Evolutionary conservation across 2,797 vertebrate species (phyloP).

Genomic region (Arctocebus calabarensis): DNA sequence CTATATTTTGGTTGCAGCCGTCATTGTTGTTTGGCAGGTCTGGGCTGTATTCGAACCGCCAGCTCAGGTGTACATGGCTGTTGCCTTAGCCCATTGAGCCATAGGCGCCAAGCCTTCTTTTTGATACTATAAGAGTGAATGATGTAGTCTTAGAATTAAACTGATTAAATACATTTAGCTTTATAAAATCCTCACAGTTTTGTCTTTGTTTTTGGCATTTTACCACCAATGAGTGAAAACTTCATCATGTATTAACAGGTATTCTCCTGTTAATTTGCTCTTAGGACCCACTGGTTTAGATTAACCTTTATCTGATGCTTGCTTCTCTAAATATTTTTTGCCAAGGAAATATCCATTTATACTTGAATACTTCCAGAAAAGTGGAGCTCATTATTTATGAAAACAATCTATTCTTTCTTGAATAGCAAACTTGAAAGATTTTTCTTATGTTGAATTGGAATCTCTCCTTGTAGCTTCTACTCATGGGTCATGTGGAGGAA

Average conservation of each 20-base stretch:
- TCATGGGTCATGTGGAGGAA: neutral
- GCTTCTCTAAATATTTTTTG: constrained; percentile 40
- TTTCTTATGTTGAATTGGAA: neutral
- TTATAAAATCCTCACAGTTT: constrained; percentile 35
- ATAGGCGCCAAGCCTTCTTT: too few species aligned
- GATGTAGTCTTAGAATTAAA: constrained; percentile 39
- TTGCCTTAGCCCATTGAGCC: too few species aligned
- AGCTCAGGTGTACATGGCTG: too few species aligned
- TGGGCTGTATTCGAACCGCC: too few species aligned
- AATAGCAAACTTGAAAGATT: neutral
- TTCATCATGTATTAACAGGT: neutral
- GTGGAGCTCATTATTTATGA: neutral
- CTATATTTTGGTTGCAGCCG: too few species aligned
- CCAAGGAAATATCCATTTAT: constrained; percentile 25
- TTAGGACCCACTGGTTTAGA: constrained; percentile 45
- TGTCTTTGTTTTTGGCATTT: constrained; percentile 15
- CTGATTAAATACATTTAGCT: constrained; percentile 8
- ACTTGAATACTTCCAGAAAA: constrained; percentile 16
- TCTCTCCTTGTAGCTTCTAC: neutral
- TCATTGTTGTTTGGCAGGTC: too few species aligned
- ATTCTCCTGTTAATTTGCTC: neutral
- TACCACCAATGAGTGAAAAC: neutral
- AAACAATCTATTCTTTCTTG: constrained; percentile 1
- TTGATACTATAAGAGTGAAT: neutral
- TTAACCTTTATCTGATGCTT: neutral